Percentiles rank a stretch among this genome's conserved stretches.
Evolutionary conservation across 2,888 invertebrate species (phyloP).

Genomic region (Drosophila tripunctata): DNA sequence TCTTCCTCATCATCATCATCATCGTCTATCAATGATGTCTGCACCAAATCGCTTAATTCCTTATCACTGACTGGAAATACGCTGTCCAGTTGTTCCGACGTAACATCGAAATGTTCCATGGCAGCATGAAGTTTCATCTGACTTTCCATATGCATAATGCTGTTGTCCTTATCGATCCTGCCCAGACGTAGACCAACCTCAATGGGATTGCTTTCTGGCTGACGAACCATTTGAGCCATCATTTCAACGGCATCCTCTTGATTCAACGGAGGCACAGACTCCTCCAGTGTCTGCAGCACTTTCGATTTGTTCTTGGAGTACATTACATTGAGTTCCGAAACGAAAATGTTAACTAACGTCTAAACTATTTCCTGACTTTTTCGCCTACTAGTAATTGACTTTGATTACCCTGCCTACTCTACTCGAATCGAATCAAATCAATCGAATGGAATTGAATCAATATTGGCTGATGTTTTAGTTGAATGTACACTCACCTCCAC

Average conservation of each 20-base stretch:
- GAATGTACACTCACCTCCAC: constrained; percentile 90
- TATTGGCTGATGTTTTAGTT: constrained; percentile 13
- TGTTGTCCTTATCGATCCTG: constrained; percentile 24
- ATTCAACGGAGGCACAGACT: constrained; percentile 41
- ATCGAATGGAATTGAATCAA: constrained; percentile 26
- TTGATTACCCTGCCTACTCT: constrained; percentile 30
- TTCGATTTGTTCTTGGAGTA: constrained; percentile 62
- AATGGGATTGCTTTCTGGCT: constrained; percentile 51
- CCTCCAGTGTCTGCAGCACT: constrained; percentile 52
- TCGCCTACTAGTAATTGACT: constrained; percentile 39
- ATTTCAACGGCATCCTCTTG: constrained; percentile 46
- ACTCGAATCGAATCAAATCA: constrained; percentile 14
- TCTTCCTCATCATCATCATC: constrained; percentile 25
- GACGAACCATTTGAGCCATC: constrained; percentile 53
- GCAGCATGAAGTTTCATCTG: constrained; percentile 43
- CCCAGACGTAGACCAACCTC: constrained; percentile 37
- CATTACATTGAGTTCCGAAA: constrained; percentile 41
- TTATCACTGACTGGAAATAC: constrained; percentile 59
- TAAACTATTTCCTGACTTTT: constrained; percentile 23
- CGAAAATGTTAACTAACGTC: constrained; percentile 34
- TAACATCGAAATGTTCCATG: constrained; percentile 43
- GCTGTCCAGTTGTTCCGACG: constrained; percentile 34
- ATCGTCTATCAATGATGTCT: neutral
- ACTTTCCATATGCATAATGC: constrained; percentile 54
- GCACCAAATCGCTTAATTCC: constrained; percentile 40